phyloP scores from a whole-genome alignment of 2,888 invertebrate genomes.

The Petrophora chlorosata region DNA sequence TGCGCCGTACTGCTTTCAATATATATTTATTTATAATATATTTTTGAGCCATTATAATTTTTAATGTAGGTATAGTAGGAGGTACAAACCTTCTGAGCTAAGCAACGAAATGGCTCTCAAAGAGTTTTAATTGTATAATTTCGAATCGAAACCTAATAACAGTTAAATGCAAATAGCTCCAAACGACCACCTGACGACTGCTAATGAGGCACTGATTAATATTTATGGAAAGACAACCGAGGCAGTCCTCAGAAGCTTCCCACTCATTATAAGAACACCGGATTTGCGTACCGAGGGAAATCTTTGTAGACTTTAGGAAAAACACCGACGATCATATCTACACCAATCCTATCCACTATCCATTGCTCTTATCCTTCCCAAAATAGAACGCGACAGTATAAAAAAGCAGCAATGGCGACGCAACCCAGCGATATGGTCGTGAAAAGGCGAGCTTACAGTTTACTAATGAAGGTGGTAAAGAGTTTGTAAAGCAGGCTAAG shows the following conservation, averaged over 20 bases:
- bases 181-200: conserved; percentile 21
- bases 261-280: conserved; percentile 26
- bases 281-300: conserved; percentile 24
- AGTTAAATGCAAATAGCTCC: conserved; percentile 24
- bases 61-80: neutral
- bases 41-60: neutral
- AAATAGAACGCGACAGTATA: neutral
- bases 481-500: conserved; percentile 28
- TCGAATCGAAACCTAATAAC: conserved; percentile 25
- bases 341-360: neutral
- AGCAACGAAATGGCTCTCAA: conserved; percentile 1
- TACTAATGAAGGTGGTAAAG: conserved; percentile 9
- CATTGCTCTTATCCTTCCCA: neutral
- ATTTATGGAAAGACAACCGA: conserved; percentile 26
- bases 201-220: conserved; percentile 28
- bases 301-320: conserved; percentile 13
- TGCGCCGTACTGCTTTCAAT: no score
- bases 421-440: neutral
- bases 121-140: conserved; percentile 21
- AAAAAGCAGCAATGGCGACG: neutral
- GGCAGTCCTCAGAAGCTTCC: conserved; percentile 10
- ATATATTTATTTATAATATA: no score
- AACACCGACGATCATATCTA: neutral
- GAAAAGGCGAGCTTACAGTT: conserved; percentile 3
- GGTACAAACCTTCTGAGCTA: neutral